These are phyloP conservation scores for Lepidonotus clava DNA, from an alignment of 2,888 invertebrate genomes.

Conservation along the genomic window DNA sequence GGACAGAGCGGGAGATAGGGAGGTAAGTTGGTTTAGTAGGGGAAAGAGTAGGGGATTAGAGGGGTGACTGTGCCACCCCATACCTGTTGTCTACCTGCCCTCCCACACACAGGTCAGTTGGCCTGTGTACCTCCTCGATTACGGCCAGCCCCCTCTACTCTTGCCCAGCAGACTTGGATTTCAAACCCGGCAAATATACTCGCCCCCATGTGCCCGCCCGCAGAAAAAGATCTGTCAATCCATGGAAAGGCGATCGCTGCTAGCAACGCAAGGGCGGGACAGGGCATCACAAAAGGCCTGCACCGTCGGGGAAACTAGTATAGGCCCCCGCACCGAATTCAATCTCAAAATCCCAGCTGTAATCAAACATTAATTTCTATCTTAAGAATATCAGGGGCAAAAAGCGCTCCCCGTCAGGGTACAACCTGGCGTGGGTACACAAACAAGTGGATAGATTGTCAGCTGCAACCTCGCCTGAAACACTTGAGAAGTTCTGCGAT, in stretches of 20 bases:
- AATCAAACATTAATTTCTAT: background rate
- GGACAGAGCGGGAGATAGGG: background rate
- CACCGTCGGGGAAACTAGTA: background rate
- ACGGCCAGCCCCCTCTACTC: background rate
- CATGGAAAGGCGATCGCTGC: background rate
- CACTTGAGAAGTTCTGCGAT: background rate
- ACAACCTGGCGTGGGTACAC: background rate
- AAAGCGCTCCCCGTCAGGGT: background rate
- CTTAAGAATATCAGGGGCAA: background rate
- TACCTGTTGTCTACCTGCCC: constrained; percentile 13
- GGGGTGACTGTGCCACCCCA: background rate
- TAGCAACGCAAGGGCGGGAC: background rate
- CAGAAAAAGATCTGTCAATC: constrained; percentile 21
- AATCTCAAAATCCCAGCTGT: background rate
- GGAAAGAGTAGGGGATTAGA: background rate
- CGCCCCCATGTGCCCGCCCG: background rate
- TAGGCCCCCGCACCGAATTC: background rate
- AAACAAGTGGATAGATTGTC: constrained; percentile 23
- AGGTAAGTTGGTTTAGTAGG: background rate
- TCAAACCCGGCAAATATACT: constrained; percentile 13
- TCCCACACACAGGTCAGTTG: constrained; percentile 9
- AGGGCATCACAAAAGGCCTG: background rate
- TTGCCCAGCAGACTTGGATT: background rate
- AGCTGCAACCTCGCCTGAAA: background rate
- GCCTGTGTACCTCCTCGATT: constrained; percentile 27